phyloP scores from a whole-genome alignment of 2,888 invertebrate genomes.

The Osmoderma eremita region DNA sequence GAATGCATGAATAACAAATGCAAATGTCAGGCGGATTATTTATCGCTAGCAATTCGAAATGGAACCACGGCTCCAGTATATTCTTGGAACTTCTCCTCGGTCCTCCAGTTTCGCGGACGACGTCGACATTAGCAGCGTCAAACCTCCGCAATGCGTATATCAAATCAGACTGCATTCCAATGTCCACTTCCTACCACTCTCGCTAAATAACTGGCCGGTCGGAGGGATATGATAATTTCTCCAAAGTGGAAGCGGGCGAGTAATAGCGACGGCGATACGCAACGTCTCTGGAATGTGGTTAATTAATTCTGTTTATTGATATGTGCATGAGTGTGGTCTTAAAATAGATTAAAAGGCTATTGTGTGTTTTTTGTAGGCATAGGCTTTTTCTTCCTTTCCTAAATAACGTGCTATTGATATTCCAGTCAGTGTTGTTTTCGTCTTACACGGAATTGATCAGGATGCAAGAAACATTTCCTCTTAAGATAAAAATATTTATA shows the following conservation, averaged over 20 bases:
- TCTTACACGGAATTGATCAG: too few relatives aligned
- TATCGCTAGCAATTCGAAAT: slow-evolving; percentile 22
- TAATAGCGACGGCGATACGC: neutral
- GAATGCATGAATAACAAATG: slow-evolving; percentile 25
- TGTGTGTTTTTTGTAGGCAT: too few relatives aligned
- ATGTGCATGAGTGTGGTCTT: too few relatives aligned
- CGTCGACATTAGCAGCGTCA: slow-evolving; percentile 28
- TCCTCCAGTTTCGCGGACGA: slow-evolving; percentile 23
- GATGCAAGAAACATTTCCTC: too few relatives aligned
- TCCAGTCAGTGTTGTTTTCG: too few relatives aligned
- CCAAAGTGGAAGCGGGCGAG: neutral
- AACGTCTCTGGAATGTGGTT: slow-evolving; percentile 1
- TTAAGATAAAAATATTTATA: too few relatives aligned
- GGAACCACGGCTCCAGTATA: slow-evolving; percentile 8
- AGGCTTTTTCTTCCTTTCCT: too few relatives aligned
- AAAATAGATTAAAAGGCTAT: too few relatives aligned
- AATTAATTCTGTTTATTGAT: slow-evolving; percentile 16
- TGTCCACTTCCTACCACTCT: slow-evolving; percentile 36
- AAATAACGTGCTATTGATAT: too few relatives aligned
- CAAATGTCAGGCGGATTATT: slow-evolving; percentile 19
- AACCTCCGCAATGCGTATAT: slow-evolving; percentile 43
- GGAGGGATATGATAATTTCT: slow-evolving; percentile 10
- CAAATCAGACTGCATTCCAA: slow-evolving; percentile 49
- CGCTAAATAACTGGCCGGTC: slow-evolving; percentile 32
- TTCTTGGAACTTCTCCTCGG: slow-evolving; percentile 29